Evolutionary conservation across 1,140 invertebrate species (phyloP).

Genomic region (Scaptodrosophila lebanonensis): DNA sequence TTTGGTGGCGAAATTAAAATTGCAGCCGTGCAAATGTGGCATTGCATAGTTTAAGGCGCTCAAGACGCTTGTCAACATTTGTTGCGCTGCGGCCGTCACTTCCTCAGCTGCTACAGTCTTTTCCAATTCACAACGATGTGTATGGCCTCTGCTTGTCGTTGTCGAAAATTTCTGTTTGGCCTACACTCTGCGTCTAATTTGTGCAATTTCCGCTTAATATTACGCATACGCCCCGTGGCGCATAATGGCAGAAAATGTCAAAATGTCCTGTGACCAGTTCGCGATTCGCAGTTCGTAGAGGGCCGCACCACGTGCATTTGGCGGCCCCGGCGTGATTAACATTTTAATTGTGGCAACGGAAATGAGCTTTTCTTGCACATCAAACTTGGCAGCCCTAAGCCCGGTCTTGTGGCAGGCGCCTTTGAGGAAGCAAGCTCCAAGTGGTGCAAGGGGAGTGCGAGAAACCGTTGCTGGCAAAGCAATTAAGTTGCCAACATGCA

Average conservation of each 20-base stretch:
- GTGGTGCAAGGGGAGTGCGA: too few relatives aligned
- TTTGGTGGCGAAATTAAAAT: conserved; percentile 67
- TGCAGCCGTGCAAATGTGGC: conserved; percentile 56
- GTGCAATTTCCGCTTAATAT: neutral
- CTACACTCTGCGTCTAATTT: conserved; percentile 10
- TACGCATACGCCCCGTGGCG: conserved; percentile 16
- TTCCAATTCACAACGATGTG: conserved; percentile 9
- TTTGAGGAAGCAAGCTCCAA: too few relatives aligned
- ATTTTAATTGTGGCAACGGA: conserved; percentile 63
- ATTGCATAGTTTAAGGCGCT: conserved; percentile 14
- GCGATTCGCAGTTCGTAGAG: too few relatives aligned
- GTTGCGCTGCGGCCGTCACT: too few relatives aligned
- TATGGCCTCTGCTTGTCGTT: conserved; percentile 7
- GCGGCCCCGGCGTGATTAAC: conserved; percentile 39
- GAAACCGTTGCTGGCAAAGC: too few relatives aligned
- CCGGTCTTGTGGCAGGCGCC: neutral
- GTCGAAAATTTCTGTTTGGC: conserved; percentile 33
- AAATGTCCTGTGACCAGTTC: too few relatives aligned
- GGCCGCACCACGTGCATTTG: conserved; percentile 30
- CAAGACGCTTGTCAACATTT: conserved; percentile 3
- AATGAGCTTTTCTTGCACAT: conserved; percentile 48
- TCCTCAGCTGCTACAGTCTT: too few relatives aligned
- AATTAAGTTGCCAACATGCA: conserved; percentile 25
- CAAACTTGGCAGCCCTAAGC: conserved; percentile 33
- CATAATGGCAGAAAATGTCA: conserved; percentile 7